phyloP scores from a whole-genome alignment of 2,797 vertebrate species.

The Onychomys arenicola region DNA sequence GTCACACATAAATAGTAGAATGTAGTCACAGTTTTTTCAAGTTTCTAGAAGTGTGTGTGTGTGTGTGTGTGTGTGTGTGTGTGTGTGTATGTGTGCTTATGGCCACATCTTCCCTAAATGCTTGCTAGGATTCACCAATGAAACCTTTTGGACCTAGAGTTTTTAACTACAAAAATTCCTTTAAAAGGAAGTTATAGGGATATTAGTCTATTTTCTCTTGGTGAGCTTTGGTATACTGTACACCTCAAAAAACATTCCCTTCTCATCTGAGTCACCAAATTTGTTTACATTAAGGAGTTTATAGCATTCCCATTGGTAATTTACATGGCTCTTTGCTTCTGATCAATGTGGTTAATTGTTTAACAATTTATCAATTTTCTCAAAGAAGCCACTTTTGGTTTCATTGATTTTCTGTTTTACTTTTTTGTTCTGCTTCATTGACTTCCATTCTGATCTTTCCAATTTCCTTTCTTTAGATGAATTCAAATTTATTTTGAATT shows the following conservation, averaged over 20 bases:
- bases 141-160: not conserved
- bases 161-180: not conserved
- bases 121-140: not conserved
- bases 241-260: not conserved
- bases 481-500: not conserved
- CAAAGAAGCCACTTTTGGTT: not conserved
- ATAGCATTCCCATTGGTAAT: not conserved
- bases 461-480: conserved; percentile 13
- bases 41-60: not conserved
- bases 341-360: not conserved
- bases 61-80: not conserved
- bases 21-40: not conserved
- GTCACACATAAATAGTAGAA: not conserved
- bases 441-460: not conserved
- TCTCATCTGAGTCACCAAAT: not conserved
- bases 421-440: not conserved
- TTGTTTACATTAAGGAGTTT: not conserved
- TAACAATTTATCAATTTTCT: conserved; percentile 39
- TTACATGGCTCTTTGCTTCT: not conserved
- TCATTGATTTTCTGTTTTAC: conserved; percentile 41
- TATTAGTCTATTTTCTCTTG: not conserved
- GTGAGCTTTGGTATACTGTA: not conserved
- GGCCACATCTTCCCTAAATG: not conserved
- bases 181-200: not conserved
- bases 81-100: not conserved